phyloP scores from a whole-genome alignment of 2,888 invertebrate species.

The Sphinx pinastri region DNA sequence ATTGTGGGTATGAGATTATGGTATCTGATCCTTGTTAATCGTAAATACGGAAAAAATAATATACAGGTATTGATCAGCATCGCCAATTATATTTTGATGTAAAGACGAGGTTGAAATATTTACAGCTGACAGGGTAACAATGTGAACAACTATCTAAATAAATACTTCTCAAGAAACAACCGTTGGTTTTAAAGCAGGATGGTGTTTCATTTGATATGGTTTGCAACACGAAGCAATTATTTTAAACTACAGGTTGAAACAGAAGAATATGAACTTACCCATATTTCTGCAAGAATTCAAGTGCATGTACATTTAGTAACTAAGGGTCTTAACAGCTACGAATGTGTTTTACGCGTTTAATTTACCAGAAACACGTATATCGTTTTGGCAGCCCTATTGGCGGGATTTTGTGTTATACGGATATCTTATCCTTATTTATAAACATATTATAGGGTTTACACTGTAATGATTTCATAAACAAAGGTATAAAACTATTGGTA shows the following conservation, averaged over 20 bases:
- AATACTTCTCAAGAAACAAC: neutral
- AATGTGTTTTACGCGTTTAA: slow-evolving; percentile 30
- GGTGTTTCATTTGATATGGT: neutral
- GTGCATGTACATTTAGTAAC: neutral
- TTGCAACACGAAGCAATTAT: neutral
- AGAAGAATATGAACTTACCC: neutral
- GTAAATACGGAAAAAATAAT: neutral
- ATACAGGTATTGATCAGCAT: too few species aligned
- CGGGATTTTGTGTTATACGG: slow-evolving; percentile 25
- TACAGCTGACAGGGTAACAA: neutral
- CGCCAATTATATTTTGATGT: neutral
- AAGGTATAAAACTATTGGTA: neutral
- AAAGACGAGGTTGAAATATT: neutral
- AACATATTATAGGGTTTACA: neutral
- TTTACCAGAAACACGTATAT: slow-evolving; percentile 62
- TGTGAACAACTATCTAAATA: too few species aligned
- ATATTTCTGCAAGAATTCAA: slow-evolving; percentile 1
- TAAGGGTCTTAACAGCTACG: neutral
- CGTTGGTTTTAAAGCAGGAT: neutral
- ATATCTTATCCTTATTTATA: slow-evolving; percentile 26
- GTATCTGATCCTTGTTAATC: neutral
- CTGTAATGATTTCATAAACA: neutral
- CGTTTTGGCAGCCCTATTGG: slow-evolving; percentile 77
- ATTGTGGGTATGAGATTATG: neutral
- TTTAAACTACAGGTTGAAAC: neutral